Conservation (phyloP, 2,797 vertebrate species). For the Syndactyla subalaris region DNA sequence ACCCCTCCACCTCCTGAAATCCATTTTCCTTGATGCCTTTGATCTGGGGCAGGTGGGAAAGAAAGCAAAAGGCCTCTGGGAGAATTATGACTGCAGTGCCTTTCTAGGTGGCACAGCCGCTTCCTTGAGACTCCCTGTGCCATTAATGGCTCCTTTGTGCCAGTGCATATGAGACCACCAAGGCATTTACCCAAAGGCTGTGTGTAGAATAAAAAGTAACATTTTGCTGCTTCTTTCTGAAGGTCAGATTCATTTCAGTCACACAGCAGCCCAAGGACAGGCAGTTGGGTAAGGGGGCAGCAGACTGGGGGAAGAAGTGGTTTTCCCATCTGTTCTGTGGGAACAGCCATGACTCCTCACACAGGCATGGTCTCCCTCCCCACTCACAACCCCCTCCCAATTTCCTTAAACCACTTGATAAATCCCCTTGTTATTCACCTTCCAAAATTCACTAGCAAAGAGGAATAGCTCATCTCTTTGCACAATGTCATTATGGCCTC, state of each 20-base stretch:
- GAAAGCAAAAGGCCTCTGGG: constrained; percentile 36
- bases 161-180: constrained; percentile 4
- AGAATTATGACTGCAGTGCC: background rate
- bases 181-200: constrained; percentile 38
- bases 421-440: background rate
- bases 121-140: background rate
- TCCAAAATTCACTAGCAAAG: background rate
- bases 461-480: background rate
- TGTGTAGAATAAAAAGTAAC: constrained; percentile 20
- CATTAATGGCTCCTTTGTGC: constrained; percentile 46
- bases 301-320: background rate
- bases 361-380: background rate
- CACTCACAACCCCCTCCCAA: background rate
- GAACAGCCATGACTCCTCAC: background rate
- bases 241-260: constrained; percentile 14
- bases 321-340: constrained; percentile 3
- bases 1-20: constrained; percentile 28
- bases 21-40: constrained; percentile 39
- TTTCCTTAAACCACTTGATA: background rate
- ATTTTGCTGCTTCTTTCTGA: background rate
- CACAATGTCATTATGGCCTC: background rate
- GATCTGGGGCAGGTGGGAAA: constrained; percentile 66
- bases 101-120: background rate
- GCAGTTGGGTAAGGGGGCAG: background rate
- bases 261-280: background rate